Evolutionary conservation across 2,888 invertebrate species (phyloP).

Genomic region (Trachelus troglodyta): DNA sequence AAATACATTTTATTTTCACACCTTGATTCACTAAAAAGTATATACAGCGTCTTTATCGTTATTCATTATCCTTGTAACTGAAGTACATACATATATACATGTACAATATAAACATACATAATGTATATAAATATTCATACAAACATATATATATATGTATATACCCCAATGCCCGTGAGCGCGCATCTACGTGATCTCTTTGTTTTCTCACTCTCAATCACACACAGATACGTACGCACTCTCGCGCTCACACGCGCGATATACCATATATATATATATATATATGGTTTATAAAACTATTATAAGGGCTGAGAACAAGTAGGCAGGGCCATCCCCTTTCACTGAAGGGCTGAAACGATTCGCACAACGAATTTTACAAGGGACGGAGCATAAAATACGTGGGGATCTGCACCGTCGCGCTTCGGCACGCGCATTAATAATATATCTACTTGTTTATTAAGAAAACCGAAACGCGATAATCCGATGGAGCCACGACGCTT

Average conservation of each 20-base stretch:
- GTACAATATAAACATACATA: constrained; percentile 25
- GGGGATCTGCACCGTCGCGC: not conserved
- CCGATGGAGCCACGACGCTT: not conserved
- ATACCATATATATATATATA: constrained; percentile 33
- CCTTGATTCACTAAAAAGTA: constrained; percentile 64
- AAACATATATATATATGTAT: constrained; percentile 27
- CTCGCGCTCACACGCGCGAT: not conserved
- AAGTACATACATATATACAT: constrained; percentile 42
- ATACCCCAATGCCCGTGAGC: not conserved
- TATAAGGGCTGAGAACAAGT: constrained; percentile 57
- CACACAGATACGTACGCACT: not conserved
- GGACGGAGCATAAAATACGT: constrained; percentile 28
- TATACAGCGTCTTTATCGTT: constrained; percentile 62
- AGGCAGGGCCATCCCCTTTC: constrained; percentile 52
- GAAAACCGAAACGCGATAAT: not conserved
- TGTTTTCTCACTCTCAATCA: not conserved
- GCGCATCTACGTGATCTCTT: not conserved
- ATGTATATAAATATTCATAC: not conserved
- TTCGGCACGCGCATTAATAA: not conserved
- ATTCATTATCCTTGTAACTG: constrained; percentile 53
- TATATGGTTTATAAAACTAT: constrained; percentile 56
- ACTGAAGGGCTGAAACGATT: constrained; percentile 17
- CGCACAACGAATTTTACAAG: constrained; percentile 38
- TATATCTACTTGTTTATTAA: not conserved
- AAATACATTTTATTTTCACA: constrained; percentile 67